Evolutionary conservation across 2,888 invertebrate genomes (phyloP).

Genomic region (Xylocampa areola): DNA sequence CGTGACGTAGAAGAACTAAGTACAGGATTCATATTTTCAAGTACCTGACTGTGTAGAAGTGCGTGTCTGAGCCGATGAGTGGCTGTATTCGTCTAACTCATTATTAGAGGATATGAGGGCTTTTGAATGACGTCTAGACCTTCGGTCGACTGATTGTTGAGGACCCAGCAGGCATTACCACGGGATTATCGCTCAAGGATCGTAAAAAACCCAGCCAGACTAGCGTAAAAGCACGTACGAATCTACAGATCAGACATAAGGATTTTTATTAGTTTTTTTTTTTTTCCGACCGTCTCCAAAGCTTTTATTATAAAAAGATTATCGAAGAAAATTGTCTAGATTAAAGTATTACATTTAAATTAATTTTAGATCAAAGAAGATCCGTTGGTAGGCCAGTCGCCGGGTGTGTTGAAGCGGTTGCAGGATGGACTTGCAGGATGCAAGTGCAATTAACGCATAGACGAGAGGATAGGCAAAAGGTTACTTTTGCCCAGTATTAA

Average conservation of each 20-base stretch:
- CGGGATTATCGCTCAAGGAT: slow-evolving; percentile 47
- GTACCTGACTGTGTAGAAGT: slow-evolving; percentile 12
- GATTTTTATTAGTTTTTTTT: slow-evolving; percentile 37
- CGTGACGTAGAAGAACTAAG: not conserved
- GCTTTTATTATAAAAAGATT: too few species aligned
- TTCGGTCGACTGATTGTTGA: slow-evolving; percentile 52
- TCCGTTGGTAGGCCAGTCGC: too few species aligned
- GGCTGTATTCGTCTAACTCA: slow-evolving; percentile 32
- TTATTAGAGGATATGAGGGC: slow-evolving; percentile 47
- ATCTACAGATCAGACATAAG: slow-evolving; percentile 43
- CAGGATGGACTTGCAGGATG: too few species aligned
- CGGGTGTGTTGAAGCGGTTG: too few species aligned
- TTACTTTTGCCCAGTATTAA: too few species aligned
- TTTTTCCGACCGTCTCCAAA: too few species aligned
- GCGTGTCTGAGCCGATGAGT: slow-evolving; percentile 24
- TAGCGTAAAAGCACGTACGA: slow-evolving; percentile 42
- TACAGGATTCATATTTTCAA: slow-evolving; percentile 31
- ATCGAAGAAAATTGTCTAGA: slow-evolving; percentile 18
- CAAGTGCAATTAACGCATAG: too few species aligned
- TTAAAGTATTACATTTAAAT: too few species aligned
- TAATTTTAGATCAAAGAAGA: too few species aligned
- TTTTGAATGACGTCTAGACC: slow-evolving; percentile 52
- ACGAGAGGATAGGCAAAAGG: too few species aligned
- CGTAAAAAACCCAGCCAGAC: slow-evolving; percentile 46
- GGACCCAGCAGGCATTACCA: slow-evolving; percentile 47